phyloP scores from a whole-genome alignment of 2,113 vertebrate species.

The Ascaphus truei region DNA sequence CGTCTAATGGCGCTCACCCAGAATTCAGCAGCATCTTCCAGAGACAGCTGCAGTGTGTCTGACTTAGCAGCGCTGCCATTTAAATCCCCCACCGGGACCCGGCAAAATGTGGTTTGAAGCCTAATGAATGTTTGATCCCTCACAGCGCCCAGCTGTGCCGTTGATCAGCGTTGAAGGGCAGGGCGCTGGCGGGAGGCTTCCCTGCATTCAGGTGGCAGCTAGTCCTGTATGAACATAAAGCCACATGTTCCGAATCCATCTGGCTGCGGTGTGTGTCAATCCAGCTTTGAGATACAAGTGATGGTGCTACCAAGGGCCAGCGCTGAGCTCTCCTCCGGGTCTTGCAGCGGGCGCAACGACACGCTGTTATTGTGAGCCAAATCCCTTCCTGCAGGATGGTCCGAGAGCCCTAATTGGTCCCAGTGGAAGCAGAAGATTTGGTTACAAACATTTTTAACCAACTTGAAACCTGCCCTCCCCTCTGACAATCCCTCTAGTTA shows the following conservation, averaged over 20 bases:
- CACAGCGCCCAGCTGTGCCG: slow-evolving; percentile 21
- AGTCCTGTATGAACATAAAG: slow-evolving; percentile 8
- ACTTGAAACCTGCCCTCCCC: too few species aligned
- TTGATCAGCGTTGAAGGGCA: slow-evolving; percentile 31
- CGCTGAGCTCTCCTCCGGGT: neutral
- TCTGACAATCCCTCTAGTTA: neutral
- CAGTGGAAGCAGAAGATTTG: slow-evolving; percentile 27
- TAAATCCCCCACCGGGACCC: slow-evolving; percentile 27
- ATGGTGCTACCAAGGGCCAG: neutral
- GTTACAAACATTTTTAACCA: slow-evolving; percentile 24
- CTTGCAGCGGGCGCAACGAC: slow-evolving; percentile 12
- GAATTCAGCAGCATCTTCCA: neutral
- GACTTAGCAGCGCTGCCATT: slow-evolving; percentile 27
- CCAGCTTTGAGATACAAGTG: neutral
- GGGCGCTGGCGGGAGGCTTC: slow-evolving; percentile 16
- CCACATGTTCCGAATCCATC: slow-evolving; percentile 10
- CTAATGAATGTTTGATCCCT: slow-evolving; percentile 22
- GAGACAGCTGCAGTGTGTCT: slow-evolving; percentile 30
- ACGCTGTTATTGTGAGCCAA: too few species aligned
- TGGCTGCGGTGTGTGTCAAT: neutral
- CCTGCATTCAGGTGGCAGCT: slow-evolving; percentile 21
- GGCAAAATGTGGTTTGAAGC: slow-evolving; percentile 19
- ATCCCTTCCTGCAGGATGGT: neutral
- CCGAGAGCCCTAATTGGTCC: slow-evolving; percentile 25
- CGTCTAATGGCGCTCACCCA: too few species aligned